Evolutionary conservation across 2,888 invertebrate species (phyloP).

Genomic region (Nephrotoma flavescens): DNA sequence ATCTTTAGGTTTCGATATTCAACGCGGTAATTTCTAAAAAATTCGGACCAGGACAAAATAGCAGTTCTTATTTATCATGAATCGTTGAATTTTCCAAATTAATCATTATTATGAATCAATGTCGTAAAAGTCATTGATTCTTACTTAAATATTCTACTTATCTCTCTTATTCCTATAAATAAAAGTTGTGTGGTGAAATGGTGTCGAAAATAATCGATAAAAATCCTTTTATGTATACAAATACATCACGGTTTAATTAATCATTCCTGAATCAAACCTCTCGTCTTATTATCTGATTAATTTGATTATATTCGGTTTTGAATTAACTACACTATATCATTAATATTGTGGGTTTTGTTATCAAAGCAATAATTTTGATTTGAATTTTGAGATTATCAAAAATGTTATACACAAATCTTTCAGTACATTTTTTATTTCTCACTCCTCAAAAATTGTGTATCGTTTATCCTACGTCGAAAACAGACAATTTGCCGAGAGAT

Average conservation of each 20-base stretch:
- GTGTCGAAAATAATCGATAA: background rate
- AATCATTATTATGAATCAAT: too few species aligned
- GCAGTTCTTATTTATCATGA: too few species aligned
- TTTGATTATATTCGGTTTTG: background rate
- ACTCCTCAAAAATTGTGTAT: background rate
- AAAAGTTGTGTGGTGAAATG: too few species aligned
- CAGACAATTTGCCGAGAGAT: background rate
- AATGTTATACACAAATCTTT: background rate
- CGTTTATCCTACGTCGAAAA: background rate
- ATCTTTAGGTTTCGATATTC: too few species aligned
- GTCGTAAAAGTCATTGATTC: too few species aligned
- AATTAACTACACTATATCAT: background rate
- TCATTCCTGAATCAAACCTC: background rate
- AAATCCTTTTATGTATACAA: background rate
- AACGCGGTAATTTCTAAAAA: too few species aligned
- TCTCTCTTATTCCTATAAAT: too few species aligned
- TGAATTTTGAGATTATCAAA: background rate
- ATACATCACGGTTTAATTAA: background rate
- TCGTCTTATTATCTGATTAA: background rate
- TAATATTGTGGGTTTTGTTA: background rate
- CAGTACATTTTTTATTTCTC: background rate
- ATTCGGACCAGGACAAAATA: too few species aligned
- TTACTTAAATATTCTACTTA: too few species aligned
- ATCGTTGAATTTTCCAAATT: too few species aligned
- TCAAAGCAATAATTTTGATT: background rate